Evolutionary conservation across 1,140 invertebrate species (phyloP).

Genomic region (Nephotettix cincticeps): DNA sequence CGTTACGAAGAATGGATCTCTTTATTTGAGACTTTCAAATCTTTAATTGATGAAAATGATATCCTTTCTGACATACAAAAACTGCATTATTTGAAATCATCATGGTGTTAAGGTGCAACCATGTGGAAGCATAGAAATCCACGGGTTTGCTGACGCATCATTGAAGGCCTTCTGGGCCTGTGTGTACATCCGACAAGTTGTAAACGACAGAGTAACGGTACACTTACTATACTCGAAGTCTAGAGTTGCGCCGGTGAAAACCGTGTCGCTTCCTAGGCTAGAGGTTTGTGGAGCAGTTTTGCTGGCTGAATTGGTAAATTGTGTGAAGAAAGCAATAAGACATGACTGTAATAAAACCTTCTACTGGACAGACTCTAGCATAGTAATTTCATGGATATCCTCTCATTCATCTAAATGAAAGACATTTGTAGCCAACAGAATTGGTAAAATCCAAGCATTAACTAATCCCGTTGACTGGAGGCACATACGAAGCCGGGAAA

Average conservation of each 20-base stretch:
- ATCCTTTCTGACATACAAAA: too few species aligned
- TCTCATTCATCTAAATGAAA: neutral
- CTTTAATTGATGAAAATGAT: too few species aligned
- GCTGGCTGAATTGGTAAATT: slow-evolving; percentile 30
- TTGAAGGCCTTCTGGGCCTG: too few species aligned
- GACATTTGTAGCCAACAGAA: neutral
- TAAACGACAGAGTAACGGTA: neutral
- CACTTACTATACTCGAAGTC: slow-evolving; percentile 38
- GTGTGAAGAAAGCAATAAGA: neutral
- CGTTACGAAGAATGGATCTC: too few species aligned
- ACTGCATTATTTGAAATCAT: too few species aligned
- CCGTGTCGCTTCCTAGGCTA: slow-evolving; percentile 39
- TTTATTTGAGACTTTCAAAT: too few species aligned
- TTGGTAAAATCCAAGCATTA: neutral
- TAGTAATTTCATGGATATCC: neutral
- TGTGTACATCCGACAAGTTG: too few species aligned
- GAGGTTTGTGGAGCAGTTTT: slow-evolving; percentile 40
- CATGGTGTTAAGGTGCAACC: too few species aligned
- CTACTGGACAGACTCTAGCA: neutral
- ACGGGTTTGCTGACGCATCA: too few species aligned
- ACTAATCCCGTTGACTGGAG: too few species aligned
- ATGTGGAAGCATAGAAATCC: too few species aligned
- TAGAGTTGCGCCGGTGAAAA: slow-evolving; percentile 41
- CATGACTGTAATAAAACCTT: neutral
- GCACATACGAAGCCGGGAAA: too few species aligned